phyloP scores from a whole-genome alignment of 2,797 vertebrate genomes.

The Halcyon badia region DNA sequence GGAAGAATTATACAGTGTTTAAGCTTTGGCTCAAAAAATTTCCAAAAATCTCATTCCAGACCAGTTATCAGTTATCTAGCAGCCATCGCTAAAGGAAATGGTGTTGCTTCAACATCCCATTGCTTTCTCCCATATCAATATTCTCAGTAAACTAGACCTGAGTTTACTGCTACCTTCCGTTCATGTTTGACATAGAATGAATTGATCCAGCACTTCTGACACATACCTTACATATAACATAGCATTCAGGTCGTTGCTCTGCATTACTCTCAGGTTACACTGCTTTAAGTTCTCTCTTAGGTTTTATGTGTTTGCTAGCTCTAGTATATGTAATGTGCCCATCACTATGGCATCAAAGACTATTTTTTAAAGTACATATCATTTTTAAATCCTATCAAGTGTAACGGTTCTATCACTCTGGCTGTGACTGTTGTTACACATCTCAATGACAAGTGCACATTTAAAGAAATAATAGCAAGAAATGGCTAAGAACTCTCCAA shows the following conservation, averaged over 20 bases:
- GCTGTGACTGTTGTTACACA: slow-evolving; percentile 38
- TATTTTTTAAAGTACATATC: slow-evolving; percentile 56
- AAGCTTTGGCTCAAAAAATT: background rate
- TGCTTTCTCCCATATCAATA: background rate
- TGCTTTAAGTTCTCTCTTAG: background rate
- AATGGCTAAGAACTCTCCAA: background rate
- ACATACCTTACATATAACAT: background rate
- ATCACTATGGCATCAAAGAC: slow-evolving; percentile 52
- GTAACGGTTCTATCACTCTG: slow-evolving; percentile 45
- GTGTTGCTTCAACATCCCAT: background rate
- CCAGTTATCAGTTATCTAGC: background rate
- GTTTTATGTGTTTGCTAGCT: slow-evolving; percentile 21
- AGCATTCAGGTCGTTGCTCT: background rate
- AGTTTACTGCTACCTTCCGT: background rate
- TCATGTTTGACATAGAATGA: background rate
- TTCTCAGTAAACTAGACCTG: background rate
- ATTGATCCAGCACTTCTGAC: background rate
- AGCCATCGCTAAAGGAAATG: background rate
- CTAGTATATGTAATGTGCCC: slow-evolving; percentile 22
- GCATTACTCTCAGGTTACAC: slow-evolving; percentile 3
- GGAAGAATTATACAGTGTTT: background rate
- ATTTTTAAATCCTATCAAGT: slow-evolving; percentile 72
- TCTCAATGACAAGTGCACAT: slow-evolving; percentile 41
- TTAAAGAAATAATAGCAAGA: slow-evolving; percentile 52
- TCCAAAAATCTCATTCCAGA: background rate